Evolutionary conservation across 1,140 invertebrate species (phyloP), one percentile per base, ranked within the genome.

Genomic region (Heliconius eleuchia): DNA sequence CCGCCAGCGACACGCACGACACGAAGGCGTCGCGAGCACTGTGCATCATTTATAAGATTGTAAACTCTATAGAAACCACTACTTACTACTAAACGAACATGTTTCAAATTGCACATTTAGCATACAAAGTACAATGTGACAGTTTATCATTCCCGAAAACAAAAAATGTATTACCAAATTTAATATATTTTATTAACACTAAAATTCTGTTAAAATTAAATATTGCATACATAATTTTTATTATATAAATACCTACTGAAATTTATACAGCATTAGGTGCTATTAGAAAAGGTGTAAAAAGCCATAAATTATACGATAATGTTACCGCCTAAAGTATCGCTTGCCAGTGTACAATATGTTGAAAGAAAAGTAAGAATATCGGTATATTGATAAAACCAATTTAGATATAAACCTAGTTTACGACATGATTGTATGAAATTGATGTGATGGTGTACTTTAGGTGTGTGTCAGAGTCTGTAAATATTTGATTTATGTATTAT

Each of bases 11-110:
- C 13, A 93, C 92, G 81, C 92, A 94, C 39, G 82, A 76, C 30
- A 94, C 73, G 75, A 92, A 94, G n/a, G 82, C 88, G 70, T 94
- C 92, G n/a, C 91, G 88, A n/a, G 92, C 90, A 52, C 92, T 94
- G 83, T 27, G 0, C 8, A 66, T 27, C 0, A 19, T 1, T 52
- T 52, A 7, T 52, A 52, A 4, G 13, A 2, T 52, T 52, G 0
- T 19, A 19, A 52, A 19, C 50, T 52, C 18, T 18, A 52, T 18
- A 52, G 42, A 7, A 52, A 19, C 34, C 6, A 34, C 34, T 6
- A 7, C 1, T 37, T 46, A 3, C 3, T 46, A 16, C 13, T 46
- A 46, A 46, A 5, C 13, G 0, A 46, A 16, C 3, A 46, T 46
- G 13, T 46, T 16, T 3, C 11, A 46, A 13, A 46, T 13, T 46